Evolutionary conservation across 2,113 vertebrate species (phyloP).

Genomic region (Ellobius talpinus): DNA sequence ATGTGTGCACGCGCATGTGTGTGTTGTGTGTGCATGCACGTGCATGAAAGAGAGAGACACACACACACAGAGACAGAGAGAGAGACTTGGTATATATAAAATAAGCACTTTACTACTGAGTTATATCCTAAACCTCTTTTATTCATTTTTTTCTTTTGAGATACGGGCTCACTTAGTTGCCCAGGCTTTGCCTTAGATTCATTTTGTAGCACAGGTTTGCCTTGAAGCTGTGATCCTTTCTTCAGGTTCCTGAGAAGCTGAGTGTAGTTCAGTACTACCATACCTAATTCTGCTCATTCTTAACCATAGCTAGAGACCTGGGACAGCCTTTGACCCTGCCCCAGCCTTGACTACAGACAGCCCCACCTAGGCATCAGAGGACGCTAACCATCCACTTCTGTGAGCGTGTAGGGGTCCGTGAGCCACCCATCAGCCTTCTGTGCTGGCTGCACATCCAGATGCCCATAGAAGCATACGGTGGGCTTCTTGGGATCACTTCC

Average conservation of each 20-base stretch:
- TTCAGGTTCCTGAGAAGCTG: neutral
- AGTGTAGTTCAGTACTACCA: neutral
- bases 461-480: constrained; percentile 94
- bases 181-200: neutral
- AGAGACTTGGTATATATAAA: neutral
- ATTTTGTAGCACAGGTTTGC: neutral
- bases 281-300: neutral
- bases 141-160: neutral
- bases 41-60: too few species aligned
- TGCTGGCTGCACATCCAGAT: constrained; percentile 95
- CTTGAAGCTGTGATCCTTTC: neutral
- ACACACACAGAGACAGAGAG: too few species aligned
- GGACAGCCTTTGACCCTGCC: too few species aligned
- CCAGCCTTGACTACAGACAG: neutral
- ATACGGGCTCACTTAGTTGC: neutral
- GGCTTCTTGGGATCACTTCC: constrained; percentile 88
- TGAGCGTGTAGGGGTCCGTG: constrained; percentile 91
- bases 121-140: neutral
- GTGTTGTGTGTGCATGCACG: neutral
- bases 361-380: rapidly evolving
- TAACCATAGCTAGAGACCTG: neutral
- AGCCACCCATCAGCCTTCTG: constrained; percentile 92
- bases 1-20: neutral
- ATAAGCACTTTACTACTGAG: neutral
- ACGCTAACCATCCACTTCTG: constrained; percentile 90